Base-by-base conservation (phyloP, 1,140 invertebrate species). In the Venustaconcha ellipsiformis region DNA sequence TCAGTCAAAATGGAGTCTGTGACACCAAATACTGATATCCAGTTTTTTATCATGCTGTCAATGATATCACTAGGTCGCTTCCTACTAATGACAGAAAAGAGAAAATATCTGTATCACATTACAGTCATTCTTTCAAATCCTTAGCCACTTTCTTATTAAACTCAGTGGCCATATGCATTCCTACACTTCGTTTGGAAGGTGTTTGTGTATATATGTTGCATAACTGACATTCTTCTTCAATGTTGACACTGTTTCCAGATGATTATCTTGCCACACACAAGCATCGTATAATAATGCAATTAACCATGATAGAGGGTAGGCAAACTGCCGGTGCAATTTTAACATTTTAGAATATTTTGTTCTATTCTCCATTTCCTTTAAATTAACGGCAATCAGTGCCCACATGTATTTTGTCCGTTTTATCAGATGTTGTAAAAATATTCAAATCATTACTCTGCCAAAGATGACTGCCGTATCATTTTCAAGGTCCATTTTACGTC, bases 291-390 rank as follows among this genome's bases (percentile, higher is more conserved):
- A 62, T 63, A 78, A 68, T 55, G 68, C 72, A 12, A 70, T 30
- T n/a, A 78, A 37, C 5, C 64, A 23, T 8, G 26, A 72, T 17
- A 70, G 55, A 20, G 74, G 70, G 55, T 77, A 70, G 17, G 78
- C 70, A 74, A 77, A 80, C 60, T 80, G 74, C 67, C 68, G 20
- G 48, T 79, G 78, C 1, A 80, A 57, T 67, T 76, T 79, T n/a
- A 79, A 56, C 56, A 79, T 60, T 12, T 67, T 59, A 48, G n/a
- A 55, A 3, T 74, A 48, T 8, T 55, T 58, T 66, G 62, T 67
- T 11, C 69, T 67, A 18, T 26, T 4, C 57, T 8, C 30, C 62
- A 69, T 18, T 13, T 74, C 20, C 17, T 72, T 69, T 15, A 78
- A 23, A 3, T 63, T 2, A 80, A 68, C 30, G n/a, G n/a, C n/a